phyloP scores from a whole-genome alignment of 2,113 vertebrate species.

The Ahaetulla prasina region DNA sequence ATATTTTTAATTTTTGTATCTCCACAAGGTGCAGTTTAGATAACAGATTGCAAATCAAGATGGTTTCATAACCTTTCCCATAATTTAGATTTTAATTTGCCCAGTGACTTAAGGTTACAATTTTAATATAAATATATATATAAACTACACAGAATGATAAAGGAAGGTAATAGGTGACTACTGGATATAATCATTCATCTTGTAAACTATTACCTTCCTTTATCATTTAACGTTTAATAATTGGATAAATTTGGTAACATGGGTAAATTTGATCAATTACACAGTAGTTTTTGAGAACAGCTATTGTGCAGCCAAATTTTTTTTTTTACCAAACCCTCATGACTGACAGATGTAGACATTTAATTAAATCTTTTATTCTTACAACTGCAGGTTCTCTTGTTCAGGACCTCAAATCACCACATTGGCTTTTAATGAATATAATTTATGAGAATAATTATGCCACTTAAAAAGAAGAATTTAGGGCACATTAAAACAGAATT shows the following conservation, averaged over 20 bases:
- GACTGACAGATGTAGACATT: not conserved
- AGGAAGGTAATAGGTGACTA: not conserved
- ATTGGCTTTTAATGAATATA: not conserved
- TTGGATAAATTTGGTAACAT: not conserved
- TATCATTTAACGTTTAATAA: constrained; percentile 4
- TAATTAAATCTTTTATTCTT: constrained; percentile 2
- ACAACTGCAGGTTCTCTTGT: not conserved
- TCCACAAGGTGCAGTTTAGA: not conserved
- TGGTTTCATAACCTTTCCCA: not conserved
- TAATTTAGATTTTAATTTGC: constrained; percentile 14
- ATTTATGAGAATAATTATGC: not conserved
- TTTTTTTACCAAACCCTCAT: not conserved
- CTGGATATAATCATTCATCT: not conserved
- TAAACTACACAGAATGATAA: not conserved
- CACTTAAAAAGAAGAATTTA: not conserved
- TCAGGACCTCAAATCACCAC: not conserved
- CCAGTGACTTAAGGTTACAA: not conserved
- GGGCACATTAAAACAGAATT: not conserved
- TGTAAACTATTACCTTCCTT: not conserved
- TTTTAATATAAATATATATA: not conserved
- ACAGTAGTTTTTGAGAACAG: not conserved
- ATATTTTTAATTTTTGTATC: not conserved
- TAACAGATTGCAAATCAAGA: not conserved
- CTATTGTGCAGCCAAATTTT: not conserved
- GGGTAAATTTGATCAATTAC: not conserved